Conservation (phyloP, 2,797 vertebrate genomes). For the Masticophis lateralis region DNA sequence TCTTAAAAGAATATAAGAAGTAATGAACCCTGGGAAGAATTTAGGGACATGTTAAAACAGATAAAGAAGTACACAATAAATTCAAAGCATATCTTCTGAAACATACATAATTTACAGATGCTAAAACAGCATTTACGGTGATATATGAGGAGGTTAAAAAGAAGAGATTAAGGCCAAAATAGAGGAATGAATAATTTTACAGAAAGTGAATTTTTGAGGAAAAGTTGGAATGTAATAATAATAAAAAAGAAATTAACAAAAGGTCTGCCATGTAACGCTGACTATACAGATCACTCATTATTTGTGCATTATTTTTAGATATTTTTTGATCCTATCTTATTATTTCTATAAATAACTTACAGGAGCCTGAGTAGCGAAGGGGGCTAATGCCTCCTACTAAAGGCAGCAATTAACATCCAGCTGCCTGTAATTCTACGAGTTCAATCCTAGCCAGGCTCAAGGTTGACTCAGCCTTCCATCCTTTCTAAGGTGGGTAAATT, state of each 20-base stretch:
- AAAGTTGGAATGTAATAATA: constrained; percentile 17
- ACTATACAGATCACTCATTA: background rate
- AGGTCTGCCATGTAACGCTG: background rate
- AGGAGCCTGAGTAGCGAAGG: too few species aligned
- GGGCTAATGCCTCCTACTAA: too few species aligned
- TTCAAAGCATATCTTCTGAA: constrained; percentile 53
- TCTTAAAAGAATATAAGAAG: constrained; percentile 68
- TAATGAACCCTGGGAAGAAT: constrained; percentile 63
- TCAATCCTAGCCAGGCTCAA: too few species aligned
- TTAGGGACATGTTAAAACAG: constrained; percentile 61
- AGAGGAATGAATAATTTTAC: constrained; percentile 33
- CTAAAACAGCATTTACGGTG: constrained; percentile 39
- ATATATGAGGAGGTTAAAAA: background rate
- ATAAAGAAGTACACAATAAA: constrained; percentile 57
- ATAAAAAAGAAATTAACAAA: constrained; percentile 15
- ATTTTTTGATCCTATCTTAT: background rate
- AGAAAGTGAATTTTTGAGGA: constrained; percentile 17
- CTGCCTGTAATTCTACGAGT: too few species aligned
- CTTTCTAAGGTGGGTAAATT: too few species aligned
- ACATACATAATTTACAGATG: constrained; percentile 53
- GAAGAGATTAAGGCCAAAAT: constrained; percentile 1
- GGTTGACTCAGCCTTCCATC: too few species aligned
- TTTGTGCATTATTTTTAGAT: background rate
- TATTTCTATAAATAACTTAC: background rate
- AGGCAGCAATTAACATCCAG: too few species aligned